These are phyloP conservation scores for Wiebesia pumilae DNA, from an alignment of 1,140 invertebrate species.

Conservation along the genomic window DNA sequence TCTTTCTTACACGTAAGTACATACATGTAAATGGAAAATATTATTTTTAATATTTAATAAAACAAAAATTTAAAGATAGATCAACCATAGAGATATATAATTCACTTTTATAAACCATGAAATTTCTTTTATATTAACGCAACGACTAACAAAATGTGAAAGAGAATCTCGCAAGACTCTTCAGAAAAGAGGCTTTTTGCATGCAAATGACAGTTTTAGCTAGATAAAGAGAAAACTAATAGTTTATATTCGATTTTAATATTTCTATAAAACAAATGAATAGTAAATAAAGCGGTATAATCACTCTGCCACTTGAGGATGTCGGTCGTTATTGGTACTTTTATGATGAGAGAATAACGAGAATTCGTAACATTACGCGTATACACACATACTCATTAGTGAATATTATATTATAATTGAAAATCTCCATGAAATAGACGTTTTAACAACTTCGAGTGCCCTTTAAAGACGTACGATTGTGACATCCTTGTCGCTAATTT, in stretches of 20 bases:
- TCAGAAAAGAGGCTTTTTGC: neutral
- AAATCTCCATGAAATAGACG: constrained; percentile 16
- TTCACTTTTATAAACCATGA: neutral
- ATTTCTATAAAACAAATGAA: constrained; percentile 16
- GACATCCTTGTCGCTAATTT: constrained; percentile 66
- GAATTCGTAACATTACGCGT: constrained; percentile 12
- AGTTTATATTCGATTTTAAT: constrained; percentile 30
- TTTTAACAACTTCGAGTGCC: constrained; percentile 54
- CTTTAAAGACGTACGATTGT: constrained; percentile 53
- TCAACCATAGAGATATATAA: neutral
- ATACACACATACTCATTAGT: constrained; percentile 18
- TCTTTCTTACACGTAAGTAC: too few relatives aligned
- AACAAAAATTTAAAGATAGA: constrained; percentile 15
- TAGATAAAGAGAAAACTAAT: constrained; percentile 14
- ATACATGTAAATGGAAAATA: neutral
- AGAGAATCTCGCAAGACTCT: constrained; percentile 21
- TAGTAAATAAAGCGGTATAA: neutral
- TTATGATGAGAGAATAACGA: neutral
- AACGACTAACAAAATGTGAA: neutral
- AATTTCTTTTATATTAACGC: neutral
- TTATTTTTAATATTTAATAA: neutral
- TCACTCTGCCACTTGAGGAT: neutral
- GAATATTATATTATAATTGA: constrained; percentile 24
- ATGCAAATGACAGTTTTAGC: constrained; percentile 19
- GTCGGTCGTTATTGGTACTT: neutral